phyloP scores from a whole-genome alignment of 2,113 vertebrate species.

The Dicaeum eximium region DNA sequence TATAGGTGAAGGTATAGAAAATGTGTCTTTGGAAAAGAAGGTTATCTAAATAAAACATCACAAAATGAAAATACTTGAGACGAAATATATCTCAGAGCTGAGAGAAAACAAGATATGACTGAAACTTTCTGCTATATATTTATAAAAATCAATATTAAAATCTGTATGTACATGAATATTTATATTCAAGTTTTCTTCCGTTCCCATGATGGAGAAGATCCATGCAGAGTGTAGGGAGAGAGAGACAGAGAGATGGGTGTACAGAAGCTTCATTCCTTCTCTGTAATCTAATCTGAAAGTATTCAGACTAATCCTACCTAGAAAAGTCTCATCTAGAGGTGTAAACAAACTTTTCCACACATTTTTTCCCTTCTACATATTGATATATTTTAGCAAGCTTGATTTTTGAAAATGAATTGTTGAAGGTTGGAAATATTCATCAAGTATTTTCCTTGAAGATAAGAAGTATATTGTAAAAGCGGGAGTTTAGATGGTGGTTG shows the following conservation, averaged over 20 bases:
- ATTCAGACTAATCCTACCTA: neutral
- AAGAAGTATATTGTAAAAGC: neutral
- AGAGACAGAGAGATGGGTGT: no score
- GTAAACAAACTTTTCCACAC: neutral
- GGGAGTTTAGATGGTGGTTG: no score
- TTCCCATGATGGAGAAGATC: neutral
- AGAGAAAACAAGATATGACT: neutral
- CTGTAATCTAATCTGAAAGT: neutral
- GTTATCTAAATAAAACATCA: neutral
- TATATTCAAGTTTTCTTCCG: neutral
- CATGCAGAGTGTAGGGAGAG: accelerated
- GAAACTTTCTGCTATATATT: neutral
- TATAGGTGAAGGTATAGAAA: neutral
- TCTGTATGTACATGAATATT: no score
- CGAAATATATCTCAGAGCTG: neutral
- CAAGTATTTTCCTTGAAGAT: neutral
- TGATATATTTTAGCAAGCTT: neutral
- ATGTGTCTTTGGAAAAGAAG: neutral
- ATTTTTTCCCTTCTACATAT: neutral
- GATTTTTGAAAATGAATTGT: neutral
- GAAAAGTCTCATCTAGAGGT: neutral
- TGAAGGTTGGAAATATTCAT: neutral
- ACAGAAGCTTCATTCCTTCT: neutral
- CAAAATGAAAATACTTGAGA: neutral
- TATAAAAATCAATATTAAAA: neutral